These are phyloP conservation scores for Sula dactylatra DNA, from an alignment of 2,113 vertebrate genomes.

Conservation along the genomic window DNA sequence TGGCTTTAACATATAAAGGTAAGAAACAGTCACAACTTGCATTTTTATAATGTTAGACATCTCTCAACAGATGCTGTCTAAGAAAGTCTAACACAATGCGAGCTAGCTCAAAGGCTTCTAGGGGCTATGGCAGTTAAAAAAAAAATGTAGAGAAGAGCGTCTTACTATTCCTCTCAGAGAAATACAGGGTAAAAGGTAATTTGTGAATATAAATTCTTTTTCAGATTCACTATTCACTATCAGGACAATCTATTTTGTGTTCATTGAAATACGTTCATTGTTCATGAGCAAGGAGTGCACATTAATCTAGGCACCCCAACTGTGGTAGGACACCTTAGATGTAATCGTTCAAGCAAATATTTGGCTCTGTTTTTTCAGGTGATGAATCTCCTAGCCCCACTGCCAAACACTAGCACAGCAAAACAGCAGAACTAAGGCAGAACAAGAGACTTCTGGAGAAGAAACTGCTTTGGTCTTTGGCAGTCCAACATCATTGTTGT, in stretches of 20 bases:
- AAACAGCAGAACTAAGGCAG: not conserved
- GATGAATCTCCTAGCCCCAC: conserved; percentile 9
- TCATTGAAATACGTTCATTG: not conserved
- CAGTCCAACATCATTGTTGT: not conserved
- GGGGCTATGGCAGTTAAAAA: not conserved
- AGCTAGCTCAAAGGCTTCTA: not conserved
- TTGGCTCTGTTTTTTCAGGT: conserved; percentile 46
- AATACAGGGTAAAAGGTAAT: not conserved
- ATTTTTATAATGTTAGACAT: not conserved
- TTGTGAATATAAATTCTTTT: not conserved
- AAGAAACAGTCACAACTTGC: not conserved
- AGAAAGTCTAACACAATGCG: not conserved
- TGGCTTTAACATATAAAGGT: not conserved
- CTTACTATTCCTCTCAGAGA: not conserved
- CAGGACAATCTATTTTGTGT: conserved; percentile 14
- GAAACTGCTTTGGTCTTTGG: not conserved
- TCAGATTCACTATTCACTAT: conserved; percentile 21
- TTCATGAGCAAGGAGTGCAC: conserved; percentile 30
- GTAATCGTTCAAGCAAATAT: conserved; percentile 61
- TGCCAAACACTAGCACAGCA: not conserved
- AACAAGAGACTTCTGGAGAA: not conserved
- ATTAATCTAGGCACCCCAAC: conserved; percentile 42
- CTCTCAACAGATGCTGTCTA: not conserved
- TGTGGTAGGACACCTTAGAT: conserved; percentile 48
- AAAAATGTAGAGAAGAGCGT: not conserved